Evolutionary conservation across 2,888 invertebrate species (phyloP).

Genomic region (Caenorhabditis parvicauda): DNA sequence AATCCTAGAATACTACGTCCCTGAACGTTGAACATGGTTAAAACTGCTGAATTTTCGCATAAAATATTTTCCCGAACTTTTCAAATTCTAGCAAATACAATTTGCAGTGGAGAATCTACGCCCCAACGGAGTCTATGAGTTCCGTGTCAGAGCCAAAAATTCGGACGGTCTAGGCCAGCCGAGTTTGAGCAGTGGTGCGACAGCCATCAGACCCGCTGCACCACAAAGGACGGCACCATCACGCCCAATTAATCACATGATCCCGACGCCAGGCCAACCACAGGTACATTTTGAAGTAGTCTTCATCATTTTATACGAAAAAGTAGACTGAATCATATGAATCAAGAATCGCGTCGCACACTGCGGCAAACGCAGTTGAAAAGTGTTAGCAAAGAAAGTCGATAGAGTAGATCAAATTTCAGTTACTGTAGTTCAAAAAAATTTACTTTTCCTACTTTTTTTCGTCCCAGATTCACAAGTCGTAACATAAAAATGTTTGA

Average conservation of each 20-base stretch:
- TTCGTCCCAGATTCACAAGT: no score
- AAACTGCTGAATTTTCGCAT: neutral
- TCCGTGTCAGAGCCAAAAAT: conserved; percentile 57
- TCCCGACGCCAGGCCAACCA: conserved; percentile 36
- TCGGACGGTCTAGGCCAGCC: conserved; percentile 50
- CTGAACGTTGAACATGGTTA: neutral
- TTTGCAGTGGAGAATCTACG: conserved; percentile 56
- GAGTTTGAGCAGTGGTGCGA: conserved; percentile 15
- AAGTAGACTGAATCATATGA: no score
- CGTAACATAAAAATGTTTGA: no score
- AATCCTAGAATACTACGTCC: neutral
- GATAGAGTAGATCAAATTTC: no score
- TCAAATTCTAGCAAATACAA: no score
- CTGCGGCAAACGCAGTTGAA: no score
- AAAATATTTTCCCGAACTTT: no score
- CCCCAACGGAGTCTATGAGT: conserved; percentile 63
- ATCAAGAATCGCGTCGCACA: no score
- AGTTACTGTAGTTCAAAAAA: no score
- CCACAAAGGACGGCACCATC: conserved; percentile 22
- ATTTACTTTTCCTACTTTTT: no score
- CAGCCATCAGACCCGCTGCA: conserved; percentile 27
- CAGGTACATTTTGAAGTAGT: conserved; percentile 24
- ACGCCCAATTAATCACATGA: conserved; percentile 11
- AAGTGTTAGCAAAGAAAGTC: no score
- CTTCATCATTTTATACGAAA: no score